Evolutionary conservation across 2,888 invertebrate species (phyloP).

Genomic region (Sinodicranocentrus sp.): DNA sequence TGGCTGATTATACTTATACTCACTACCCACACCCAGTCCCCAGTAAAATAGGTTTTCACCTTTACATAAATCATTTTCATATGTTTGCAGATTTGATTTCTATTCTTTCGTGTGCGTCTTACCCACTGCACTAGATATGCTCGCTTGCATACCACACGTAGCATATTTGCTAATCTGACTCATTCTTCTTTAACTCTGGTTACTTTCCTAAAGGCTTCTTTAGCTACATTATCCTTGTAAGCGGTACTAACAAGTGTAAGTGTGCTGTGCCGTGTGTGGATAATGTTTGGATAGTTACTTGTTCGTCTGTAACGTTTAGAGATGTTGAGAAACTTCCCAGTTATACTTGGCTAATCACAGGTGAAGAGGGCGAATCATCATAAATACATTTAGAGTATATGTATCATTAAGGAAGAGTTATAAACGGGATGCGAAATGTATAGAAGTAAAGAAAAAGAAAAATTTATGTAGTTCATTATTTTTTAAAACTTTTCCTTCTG

Average conservation of each 20-base stretch:
- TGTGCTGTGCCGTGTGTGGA: no score
- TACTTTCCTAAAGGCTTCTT: conserved; percentile 26
- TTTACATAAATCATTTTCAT: neutral
- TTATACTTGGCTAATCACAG: conserved; percentile 41
- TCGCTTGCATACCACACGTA: no score
- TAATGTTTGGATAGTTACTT: no score
- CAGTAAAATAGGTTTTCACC: no score
- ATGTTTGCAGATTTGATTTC: neutral
- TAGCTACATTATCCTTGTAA: conserved; percentile 13
- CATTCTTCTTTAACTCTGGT: conserved; percentile 12
- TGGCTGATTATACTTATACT: no score
- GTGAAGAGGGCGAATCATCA: neutral
- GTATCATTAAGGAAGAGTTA: no score
- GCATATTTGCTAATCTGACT: neutral
- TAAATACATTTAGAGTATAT: no score
- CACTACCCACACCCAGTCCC: no score
- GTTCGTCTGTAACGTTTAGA: neutral
- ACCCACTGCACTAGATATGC: conserved; percentile 44
- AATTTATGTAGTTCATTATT: no score
- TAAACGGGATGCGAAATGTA: no score
- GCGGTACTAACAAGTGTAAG: neutral
- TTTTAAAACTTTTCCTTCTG: no score
- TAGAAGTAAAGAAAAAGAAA: no score
- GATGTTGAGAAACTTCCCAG: conserved; percentile 40
- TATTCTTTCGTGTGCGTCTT: conserved; percentile 25